Base-by-base conservation (phyloP, 2,797 vertebrate genomes). In the Liasis olivaceus region DNA sequence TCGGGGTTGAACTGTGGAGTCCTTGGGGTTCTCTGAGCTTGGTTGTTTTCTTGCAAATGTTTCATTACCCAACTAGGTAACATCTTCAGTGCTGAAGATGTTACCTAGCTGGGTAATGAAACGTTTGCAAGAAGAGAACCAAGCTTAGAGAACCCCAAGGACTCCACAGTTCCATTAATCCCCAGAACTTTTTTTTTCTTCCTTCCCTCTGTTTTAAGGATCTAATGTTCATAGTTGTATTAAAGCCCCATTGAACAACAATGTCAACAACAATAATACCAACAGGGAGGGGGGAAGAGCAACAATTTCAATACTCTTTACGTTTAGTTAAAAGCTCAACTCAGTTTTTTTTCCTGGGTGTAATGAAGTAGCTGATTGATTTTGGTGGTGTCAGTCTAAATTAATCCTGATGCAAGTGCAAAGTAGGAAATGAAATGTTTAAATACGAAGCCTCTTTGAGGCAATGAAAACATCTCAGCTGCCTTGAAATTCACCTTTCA, bases 351-450 rank as follows among this genome's bases (percentile, higher is more conserved):
- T 54, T 54, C 69, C 6, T 7, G 2, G 36, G 69, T 42, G 36
- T 42, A 54, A 54, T 54, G 51, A 4, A 1, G 0, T 59, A 6
- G 59, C 72, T 22, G 69, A 85, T 17, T 93, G 85, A 91, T 91
- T 66, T 91, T 0, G 69, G 2, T 85, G 1, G 28, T 77, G 89
- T 31, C 92, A 92, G n/a, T 94, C 8, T 24, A 91, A 47, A 64
- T 14, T 95, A 64, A 72, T 90, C 91, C 59, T 84, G 62, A 2
- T 28, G n/a, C 66, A 26, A 87, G 42, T n/a, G 84, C 20, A 28
- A 85, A 89, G 92, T 87, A 58, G n/a, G 51, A 77, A 89, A 77
- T 89, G 66, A 89, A 89, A 77, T 77, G 89, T 89, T 77, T 89
- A 89, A 89, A 89, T 89, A 89, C 59, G 66, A 36, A 77, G 89